These are phyloP conservation scores for Cephus cinctus DNA, from an alignment of 1,140 invertebrate species.

Conservation along the genomic window DNA sequence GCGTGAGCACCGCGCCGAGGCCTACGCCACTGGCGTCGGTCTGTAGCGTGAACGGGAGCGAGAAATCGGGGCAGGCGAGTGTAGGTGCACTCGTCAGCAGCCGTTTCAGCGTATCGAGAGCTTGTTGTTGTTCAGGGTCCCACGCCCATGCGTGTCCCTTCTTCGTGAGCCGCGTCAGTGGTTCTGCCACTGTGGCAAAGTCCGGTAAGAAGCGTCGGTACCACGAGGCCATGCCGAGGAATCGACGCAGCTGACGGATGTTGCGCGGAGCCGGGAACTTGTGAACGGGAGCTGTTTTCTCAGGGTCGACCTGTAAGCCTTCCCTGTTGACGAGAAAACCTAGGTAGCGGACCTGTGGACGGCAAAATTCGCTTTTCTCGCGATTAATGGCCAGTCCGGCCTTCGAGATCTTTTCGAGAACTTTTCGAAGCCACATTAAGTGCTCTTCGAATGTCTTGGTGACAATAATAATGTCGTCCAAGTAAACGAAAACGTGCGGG, in stretches of 20 bases:
- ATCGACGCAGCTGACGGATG: conserved; percentile 43
- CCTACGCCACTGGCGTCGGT: too few species aligned
- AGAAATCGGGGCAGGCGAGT: too few species aligned
- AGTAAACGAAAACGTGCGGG: conserved; percentile 26
- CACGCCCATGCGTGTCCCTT: conserved; percentile 27
- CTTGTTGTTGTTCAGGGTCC: conserved; percentile 18
- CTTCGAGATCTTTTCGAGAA: conserved; percentile 15
- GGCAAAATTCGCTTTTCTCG: conserved; percentile 39
- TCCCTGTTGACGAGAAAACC: conserved; percentile 37
- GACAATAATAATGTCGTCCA: conserved; percentile 39
- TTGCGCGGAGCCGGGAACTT: conserved; percentile 29
- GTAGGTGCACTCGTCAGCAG: conserved; percentile 12
- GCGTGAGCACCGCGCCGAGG: conserved; percentile 32
- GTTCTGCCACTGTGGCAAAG: conserved; percentile 34
- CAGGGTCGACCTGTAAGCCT: conserved; percentile 39
- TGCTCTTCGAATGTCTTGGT: conserved; percentile 42
- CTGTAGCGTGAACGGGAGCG: too few species aligned
- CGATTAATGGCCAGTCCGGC: conserved; percentile 27
- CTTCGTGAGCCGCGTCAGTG: conserved; percentile 31
- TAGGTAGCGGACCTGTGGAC: conserved; percentile 37
- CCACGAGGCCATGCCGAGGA: conserved; percentile 47
- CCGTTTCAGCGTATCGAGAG: conserved; percentile 19
- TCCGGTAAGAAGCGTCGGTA: conserved; percentile 42
- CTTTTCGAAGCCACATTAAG: conserved; percentile 22
- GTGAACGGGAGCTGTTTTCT: conserved; percentile 26